Conservation (phyloP, 2,113 vertebrate genomes). For the Heliornis fulica region DNA sequence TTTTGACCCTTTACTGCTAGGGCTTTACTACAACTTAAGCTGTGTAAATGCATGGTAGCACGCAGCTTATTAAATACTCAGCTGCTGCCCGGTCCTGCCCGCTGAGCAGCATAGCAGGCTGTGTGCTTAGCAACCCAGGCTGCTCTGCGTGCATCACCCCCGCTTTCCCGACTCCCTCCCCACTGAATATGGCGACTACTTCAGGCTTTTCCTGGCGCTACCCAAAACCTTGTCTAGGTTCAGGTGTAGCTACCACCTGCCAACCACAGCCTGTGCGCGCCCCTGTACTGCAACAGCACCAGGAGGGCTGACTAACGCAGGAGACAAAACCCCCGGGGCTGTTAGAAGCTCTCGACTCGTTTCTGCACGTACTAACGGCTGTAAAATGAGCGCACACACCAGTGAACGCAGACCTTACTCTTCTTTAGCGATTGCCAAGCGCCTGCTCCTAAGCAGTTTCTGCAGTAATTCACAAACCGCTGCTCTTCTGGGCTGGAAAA, state of each 20-base stretch:
- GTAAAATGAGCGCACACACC: neutral
- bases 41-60: slow-evolving; percentile 19
- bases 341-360: neutral
- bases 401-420: neutral
- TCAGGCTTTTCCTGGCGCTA: neutral
- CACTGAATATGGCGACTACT: rapidly evolving
- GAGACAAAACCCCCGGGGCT: neutral
- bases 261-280: neutral
- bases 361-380: neutral
- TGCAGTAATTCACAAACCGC: neutral
- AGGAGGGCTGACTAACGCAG: neutral
- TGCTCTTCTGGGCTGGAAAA: neutral
- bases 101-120: neutral
- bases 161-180: neutral
- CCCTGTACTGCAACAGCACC: neutral
- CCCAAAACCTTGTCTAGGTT: neutral
- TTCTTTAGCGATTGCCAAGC: neutral
- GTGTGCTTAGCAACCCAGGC: slow-evolving; percentile 28
- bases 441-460: neutral
- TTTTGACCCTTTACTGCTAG: slow-evolving; percentile 35
- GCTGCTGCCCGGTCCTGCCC: neutral
- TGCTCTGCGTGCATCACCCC: neutral
- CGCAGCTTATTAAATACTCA: slow-evolving; percentile 23
- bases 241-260: neutral
- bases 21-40: slow-evolving; percentile 12